Conservation (phyloP, 2,888 invertebrate genomes). For the Calliscelio sp. region DNA sequence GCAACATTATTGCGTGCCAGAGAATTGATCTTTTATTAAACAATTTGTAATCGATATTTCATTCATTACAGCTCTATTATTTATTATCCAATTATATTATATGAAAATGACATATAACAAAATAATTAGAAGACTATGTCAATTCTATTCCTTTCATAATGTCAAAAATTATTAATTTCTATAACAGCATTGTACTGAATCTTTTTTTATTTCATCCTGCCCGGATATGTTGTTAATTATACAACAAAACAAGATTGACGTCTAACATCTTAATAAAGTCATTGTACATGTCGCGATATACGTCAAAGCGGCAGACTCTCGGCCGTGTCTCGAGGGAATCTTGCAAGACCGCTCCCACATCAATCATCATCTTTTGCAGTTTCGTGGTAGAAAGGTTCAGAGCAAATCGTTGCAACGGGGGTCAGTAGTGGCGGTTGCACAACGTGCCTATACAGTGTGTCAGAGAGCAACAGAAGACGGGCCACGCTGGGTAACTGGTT, state of each 20-base stretch:
- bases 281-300: slow-evolving; percentile 59
- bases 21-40: too few relatives aligned
- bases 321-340: slow-evolving; percentile 48
- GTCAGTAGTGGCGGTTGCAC: slow-evolving; percentile 81
- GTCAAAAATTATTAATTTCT: too few relatives aligned
- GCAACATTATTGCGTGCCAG: too few relatives aligned
- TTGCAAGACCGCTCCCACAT: slow-evolving; percentile 84
- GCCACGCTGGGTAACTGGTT: slow-evolving; percentile 79
- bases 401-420: slow-evolving; percentile 82
- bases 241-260: slow-evolving; percentile 27
- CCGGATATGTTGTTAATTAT: slow-evolving; percentile 18
- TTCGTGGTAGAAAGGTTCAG: slow-evolving; percentile 84
- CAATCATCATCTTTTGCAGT: slow-evolving; percentile 85
- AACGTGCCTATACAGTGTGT: slow-evolving; percentile 76
- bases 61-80: too few relatives aligned
- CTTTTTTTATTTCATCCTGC: too few relatives aligned
- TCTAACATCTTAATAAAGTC: slow-evolving; percentile 40
- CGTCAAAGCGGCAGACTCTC: slow-evolving; percentile 40
- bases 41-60: too few relatives aligned
- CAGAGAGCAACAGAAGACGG: slow-evolving; percentile 69
- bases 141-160: too few relatives aligned
- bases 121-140: too few relatives aligned
- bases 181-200: too few relatives aligned
- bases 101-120: too few relatives aligned
- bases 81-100: too few relatives aligned